Conservation (phyloP, 2,113 vertebrate species). For the Setophaga kirtlandii region DNA sequence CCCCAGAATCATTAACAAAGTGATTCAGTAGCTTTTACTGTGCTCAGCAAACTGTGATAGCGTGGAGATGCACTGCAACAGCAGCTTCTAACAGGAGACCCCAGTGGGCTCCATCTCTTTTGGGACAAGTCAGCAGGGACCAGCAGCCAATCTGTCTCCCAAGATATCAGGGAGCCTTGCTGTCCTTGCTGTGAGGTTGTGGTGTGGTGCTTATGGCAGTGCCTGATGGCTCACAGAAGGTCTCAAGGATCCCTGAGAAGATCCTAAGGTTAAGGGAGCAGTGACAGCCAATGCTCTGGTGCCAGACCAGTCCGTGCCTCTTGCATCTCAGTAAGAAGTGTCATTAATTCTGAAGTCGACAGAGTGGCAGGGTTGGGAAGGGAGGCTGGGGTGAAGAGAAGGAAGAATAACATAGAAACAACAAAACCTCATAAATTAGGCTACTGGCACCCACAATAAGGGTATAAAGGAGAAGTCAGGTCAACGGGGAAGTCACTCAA, state of each 20-base stretch:
- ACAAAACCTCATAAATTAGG: not conserved
- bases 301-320: not conserved
- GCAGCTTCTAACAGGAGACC: rapidly evolving
- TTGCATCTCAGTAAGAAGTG: not conserved
- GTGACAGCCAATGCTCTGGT: rapidly evolving
- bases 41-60: conserved; percentile 12
- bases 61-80: not conserved
- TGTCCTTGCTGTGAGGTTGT: not conserved
- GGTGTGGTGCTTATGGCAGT: not conserved
- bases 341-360: not conserved
- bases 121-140: not conserved
- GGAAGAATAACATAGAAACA: not conserved
- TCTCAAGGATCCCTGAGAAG: not conserved
- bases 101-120: rapidly evolving
- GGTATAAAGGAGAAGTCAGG: not conserved
- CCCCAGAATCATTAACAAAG: conserved; percentile 55
- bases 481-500: not conserved
- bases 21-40: conserved; percentile 53
- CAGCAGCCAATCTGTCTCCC: not conserved
- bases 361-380: not conserved
- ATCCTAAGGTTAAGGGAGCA: not conserved
- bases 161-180: not conserved
- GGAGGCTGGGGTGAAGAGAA: not conserved
- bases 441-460: not conserved
- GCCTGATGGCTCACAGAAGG: not conserved